phyloP scores from a whole-genome alignment of 1,140 invertebrate genomes.

The Asbolus verrucosus region DNA sequence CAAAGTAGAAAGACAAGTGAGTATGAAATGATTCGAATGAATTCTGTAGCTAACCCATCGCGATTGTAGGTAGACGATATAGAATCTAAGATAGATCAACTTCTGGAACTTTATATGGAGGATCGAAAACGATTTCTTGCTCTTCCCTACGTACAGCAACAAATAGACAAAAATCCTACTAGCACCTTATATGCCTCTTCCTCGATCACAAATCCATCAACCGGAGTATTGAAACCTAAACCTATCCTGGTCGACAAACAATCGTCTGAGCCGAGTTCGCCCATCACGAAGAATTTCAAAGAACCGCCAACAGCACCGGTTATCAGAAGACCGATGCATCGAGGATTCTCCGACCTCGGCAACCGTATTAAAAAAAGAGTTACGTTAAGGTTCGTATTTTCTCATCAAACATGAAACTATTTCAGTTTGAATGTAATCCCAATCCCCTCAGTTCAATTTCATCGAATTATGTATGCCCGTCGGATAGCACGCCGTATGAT shows the following conservation, averaged over 20 bases:
- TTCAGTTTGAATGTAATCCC: not conserved
- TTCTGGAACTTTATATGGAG: conserved; percentile 93
- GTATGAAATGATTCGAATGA: conserved; percentile 16
- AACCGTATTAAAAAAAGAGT: conserved; percentile 86
- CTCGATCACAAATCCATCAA: conserved; percentile 33
- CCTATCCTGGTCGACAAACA: conserved; percentile 80
- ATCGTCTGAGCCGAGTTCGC: conserved; percentile 83
- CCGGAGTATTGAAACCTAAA: conserved; percentile 65
- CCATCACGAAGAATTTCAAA: conserved; percentile 69
- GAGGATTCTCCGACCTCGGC: conserved; percentile 84
- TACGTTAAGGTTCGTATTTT: conserved; percentile 75
- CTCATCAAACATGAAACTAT: conserved; percentile 7
- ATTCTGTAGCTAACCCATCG: no score
- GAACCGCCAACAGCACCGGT: conserved; percentile 61
- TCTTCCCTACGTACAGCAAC: conserved; percentile 62
- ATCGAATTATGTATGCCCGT: conserved; percentile 69
- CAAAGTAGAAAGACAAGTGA: conserved; percentile 94
- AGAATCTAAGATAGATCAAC: conserved; percentile 91
- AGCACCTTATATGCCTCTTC: conserved; percentile 47
- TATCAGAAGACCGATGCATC: conserved; percentile 73
- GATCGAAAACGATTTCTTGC: conserved; percentile 79
- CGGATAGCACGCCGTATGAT: conserved; percentile 65
- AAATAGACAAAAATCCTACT: not conserved
- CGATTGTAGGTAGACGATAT: conserved; percentile 87
- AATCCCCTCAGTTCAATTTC: conserved; percentile 67